Percentiles rank a stretch among this genome's conserved stretches.
phyloP scores from a whole-genome alignment of 2,888 invertebrate genomes.

The Harpagoxenus sublaevis region DNA sequence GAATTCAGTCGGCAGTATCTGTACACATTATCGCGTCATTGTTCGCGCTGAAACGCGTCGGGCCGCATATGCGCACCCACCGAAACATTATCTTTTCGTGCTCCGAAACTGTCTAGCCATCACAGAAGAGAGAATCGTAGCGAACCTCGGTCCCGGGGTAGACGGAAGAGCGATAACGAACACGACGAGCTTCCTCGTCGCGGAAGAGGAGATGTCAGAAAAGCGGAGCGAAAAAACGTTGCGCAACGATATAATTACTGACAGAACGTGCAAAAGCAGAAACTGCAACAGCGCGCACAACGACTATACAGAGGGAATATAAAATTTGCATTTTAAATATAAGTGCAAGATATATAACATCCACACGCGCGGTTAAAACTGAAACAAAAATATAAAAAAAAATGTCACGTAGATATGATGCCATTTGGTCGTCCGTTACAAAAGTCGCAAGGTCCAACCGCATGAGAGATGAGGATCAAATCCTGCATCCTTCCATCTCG shows the following conservation, averaged over 20 bases:
- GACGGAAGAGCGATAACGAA: conserved; percentile 44
- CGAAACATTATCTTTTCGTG: conserved; percentile 43
- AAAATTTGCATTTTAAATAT: neutral
- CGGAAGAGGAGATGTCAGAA: neutral
- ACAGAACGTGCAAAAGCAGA: neutral
- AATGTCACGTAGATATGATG: neutral
- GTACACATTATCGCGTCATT: conserved; percentile 43
- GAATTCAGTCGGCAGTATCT: conserved; percentile 31
- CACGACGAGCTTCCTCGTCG: neutral
- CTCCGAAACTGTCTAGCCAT: conserved; percentile 24
- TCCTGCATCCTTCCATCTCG: neutral
- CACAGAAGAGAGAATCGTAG: neutral
- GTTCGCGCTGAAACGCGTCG: conserved; percentile 31
- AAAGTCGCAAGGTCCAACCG: neutral
- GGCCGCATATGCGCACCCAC: conserved; percentile 4
- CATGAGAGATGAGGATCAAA: neutral
- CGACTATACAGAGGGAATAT: neutral
- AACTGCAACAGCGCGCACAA: no score
- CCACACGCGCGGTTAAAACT: neutral
- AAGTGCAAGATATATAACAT: neutral
- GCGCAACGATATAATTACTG: conserved; percentile 29
- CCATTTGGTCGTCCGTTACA: neutral
- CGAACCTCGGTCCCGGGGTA: neutral
- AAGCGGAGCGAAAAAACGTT: neutral
- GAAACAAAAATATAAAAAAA: neutral